Evolutionary conservation across 2,888 invertebrate genomes (phyloP), one percentile per base, ranked within the genome.

Genomic region (Taphrorychus bicolor): DNA sequence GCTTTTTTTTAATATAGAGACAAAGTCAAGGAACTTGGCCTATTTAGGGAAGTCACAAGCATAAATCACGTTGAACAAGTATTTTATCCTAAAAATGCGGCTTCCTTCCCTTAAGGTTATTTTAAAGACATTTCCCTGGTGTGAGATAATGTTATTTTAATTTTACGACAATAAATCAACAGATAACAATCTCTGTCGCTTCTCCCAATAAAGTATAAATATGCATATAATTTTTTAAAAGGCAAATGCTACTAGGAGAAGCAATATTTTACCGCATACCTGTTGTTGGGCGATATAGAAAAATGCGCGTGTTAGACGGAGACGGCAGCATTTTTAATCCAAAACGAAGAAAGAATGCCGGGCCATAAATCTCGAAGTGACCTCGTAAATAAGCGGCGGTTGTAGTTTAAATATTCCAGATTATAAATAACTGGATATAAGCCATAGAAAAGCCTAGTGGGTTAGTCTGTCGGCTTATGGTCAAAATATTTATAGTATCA

Each of bases 381-480:
- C 82, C 83, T 83, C 83, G 82, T 83, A 83, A 83, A 82, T 83
- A 81, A 81, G 79, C 69, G 81, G 82, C 82, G 81, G 82, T 82
- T 82, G 83, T 82, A 82, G 80, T 82, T 69, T 80, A 81, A 83
- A 82, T 83, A 83, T 82, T 82, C 81, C 81, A 81, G 82, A 83
- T 83, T 83, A 83, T 83, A 83, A 83, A 83, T 83, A 83, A 81
- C 83, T 80, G 80, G 79, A 81, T 74, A 67, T 80, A 76, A 67
- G 70, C 78, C 78, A 80, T 81, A 79, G 80, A 78, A 75, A 72
- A 75, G 60, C 48, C 60, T 65, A 61, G 58, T 17, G 53, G 48
- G 17, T 69, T 69, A 69, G 69, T 69, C 21, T 58, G 58, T 42
- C 24, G 22, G 59, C 21, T n/a, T 17, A 65, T 59, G 59, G 16